Evolutionary conservation across 2,888 invertebrate species (phyloP), one percentile per base, ranked within the genome.

Genomic region (Cerastis rubricosa): DNA sequence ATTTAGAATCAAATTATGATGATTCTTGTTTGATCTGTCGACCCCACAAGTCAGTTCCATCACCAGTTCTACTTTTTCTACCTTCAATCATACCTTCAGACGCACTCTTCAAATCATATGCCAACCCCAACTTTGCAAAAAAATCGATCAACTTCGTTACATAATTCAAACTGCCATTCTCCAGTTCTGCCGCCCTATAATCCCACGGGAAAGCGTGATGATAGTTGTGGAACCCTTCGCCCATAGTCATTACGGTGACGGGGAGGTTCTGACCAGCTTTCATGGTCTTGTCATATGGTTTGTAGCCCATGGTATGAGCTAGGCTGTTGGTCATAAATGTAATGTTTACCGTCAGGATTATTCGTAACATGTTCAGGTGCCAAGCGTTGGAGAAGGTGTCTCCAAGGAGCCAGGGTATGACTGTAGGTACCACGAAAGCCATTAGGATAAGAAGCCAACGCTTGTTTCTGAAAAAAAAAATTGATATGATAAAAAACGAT

Each of bases 241-340:
- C 93, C 2, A 89, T 81, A 0, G 89, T 80, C 0, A 89, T 5
- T 0, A 91, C 17, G 0, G 90, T 85, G 0, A 92, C 85, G 0
- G 86, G 14, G 0, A 87, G n/a, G 43, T 88, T 92, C 54, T 93
- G 90, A 0, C 79, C 74, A 0, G 94, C 90, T 22, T 65, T 70
- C 0, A 93, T 90, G n/a, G 75, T 81, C 83, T 88, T 91, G 74
- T 97, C 96, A 80, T 96, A 96, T 0, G 96, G 95, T 63, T 90
- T 94, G 71, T 91, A 90, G 11, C 96, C 96, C 93, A 93, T 95
- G 19, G 94, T 84, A 90, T 98, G 98, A 12, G 97, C 97, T 2
- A 97, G 95, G 84, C 97, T 97, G 94, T 98, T 98, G n/a, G 97
- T 97, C 14, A 97, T 90, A 97, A 97, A 97, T 0, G 91, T 89